Percentiles rank a stretch among this genome's conserved stretches.
Conservation (phyloP, 1,140 invertebrate genomes). For the Phymorhynchus buccinoides region DNA sequence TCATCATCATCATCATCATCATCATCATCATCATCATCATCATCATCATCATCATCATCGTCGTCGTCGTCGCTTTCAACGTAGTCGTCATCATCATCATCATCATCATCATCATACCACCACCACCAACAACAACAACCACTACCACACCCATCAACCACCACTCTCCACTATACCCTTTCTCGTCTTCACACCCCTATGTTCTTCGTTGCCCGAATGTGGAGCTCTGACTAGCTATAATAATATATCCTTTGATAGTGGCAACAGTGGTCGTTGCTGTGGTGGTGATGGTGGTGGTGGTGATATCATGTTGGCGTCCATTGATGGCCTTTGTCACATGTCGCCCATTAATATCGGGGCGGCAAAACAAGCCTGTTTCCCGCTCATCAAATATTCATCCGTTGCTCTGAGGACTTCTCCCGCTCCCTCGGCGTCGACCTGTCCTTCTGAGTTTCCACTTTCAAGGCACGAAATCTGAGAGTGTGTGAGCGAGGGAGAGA, state of each 20-base stretch:
- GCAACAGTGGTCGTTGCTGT: no score
- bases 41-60: slow-evolving; percentile 32
- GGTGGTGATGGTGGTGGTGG: no score
- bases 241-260: no score
- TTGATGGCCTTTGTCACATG: neutral
- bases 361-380: neutral
- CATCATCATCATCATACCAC: no score
- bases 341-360: neutral
- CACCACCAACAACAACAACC: no score
- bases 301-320: neutral
- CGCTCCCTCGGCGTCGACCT: neutral
- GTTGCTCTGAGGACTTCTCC: neutral
- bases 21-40: slow-evolving; percentile 24
- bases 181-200: no score
- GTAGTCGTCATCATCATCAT: no score
- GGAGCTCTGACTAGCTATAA: no score
- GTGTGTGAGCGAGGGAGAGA: neutral
- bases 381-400: slow-evolving; percentile 2
- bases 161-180: no score
- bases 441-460: neutral
- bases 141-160: no score
- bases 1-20: no score
- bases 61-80: slow-evolving; percentile 5
- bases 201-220: no score
- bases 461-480: neutral